Percentiles rank a stretch among this genome's conserved stretches.
These are phyloP conservation scores for Spondyliosoma cantharus DNA, from an alignment of 2,797 vertebrate species.

Conservation along the genomic window DNA sequence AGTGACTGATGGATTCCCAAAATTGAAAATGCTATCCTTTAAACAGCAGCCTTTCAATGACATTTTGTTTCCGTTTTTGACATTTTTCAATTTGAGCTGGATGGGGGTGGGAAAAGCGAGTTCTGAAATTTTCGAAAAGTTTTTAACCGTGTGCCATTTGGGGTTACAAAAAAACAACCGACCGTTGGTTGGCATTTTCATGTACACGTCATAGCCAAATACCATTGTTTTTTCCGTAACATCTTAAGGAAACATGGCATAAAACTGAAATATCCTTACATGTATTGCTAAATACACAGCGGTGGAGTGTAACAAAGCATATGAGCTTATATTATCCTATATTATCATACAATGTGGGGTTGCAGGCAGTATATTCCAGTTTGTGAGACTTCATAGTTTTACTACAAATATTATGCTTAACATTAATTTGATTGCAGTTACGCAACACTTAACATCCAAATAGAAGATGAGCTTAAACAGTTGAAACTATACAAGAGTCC, in stretches of 20 bases:
- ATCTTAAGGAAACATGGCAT: too few species aligned
- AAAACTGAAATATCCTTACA: not conserved
- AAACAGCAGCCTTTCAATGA: not conserved
- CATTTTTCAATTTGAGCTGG: conserved; percentile 14
- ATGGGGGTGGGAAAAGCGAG: not conserved
- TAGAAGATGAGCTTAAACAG: not conserved
- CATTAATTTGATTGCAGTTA: not conserved
- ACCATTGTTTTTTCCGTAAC: too few species aligned
- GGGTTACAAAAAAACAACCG: not conserved
- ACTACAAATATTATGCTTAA: not conserved
- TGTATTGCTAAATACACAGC: not conserved
- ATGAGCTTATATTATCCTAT: not conserved
- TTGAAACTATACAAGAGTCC: not conserved
- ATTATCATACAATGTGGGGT: not conserved
- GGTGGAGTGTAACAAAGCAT: not conserved
- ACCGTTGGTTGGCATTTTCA: not conserved
- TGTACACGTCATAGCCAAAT: not conserved
- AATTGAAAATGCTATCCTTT: not conserved
- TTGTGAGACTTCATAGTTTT: not conserved
- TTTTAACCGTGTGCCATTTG: conserved; percentile 1
- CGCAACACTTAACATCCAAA: not conserved
- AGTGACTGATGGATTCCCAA: not conserved
- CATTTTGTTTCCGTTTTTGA: conserved; percentile 7
- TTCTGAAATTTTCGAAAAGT: not conserved
- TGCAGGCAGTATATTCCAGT: not conserved